A percentile compares a stretch with the other conserved stretches of the same genome.
Evolutionary conservation across 2,888 invertebrate species (phyloP).

Genomic region (Lydus trimaculatus): DNA sequence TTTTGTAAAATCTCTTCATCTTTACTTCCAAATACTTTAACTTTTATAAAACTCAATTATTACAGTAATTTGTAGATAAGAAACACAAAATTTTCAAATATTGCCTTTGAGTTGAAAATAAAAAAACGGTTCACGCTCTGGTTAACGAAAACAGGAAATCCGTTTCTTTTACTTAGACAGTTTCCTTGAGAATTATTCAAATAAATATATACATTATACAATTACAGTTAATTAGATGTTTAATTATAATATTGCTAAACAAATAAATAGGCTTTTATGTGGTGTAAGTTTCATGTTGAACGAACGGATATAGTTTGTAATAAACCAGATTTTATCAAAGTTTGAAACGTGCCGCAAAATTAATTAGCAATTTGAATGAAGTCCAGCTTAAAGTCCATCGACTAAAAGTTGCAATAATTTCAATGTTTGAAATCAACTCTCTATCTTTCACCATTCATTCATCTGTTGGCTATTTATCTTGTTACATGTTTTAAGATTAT

Average conservation of each 20-base stretch:
- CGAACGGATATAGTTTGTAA: not conserved
- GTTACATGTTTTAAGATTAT: not conserved
- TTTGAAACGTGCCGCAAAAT: not conserved
- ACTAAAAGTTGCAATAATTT: not conserved
- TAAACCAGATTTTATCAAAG: not conserved
- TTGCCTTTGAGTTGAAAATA: not conserved
- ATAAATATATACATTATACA: constrained; percentile 18
- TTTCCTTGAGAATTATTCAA: constrained; percentile 26
- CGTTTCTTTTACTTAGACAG: constrained; percentile 16
- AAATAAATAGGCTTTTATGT: not conserved
- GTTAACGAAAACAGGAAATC: constrained; percentile 28
- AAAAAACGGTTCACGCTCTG: constrained; percentile 28
- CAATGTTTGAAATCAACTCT: not conserved
- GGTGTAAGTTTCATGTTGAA: not conserved
- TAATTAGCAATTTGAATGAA: not conserved
- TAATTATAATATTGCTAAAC: not conserved
- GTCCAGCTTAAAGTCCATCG: not conserved
- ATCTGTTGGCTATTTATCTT: not conserved
- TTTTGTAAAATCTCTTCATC: not conserved
- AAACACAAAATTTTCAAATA: not conserved
- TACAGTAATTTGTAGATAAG: not conserved
- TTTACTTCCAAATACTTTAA: not conserved
- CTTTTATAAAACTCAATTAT: not conserved
- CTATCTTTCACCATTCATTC: not conserved
- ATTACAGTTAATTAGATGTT: constrained; percentile 23